These are phyloP conservation scores for Tyrannus savana DNA, from an alignment of 2,113 vertebrate genomes.

Conservation along the genomic window DNA sequence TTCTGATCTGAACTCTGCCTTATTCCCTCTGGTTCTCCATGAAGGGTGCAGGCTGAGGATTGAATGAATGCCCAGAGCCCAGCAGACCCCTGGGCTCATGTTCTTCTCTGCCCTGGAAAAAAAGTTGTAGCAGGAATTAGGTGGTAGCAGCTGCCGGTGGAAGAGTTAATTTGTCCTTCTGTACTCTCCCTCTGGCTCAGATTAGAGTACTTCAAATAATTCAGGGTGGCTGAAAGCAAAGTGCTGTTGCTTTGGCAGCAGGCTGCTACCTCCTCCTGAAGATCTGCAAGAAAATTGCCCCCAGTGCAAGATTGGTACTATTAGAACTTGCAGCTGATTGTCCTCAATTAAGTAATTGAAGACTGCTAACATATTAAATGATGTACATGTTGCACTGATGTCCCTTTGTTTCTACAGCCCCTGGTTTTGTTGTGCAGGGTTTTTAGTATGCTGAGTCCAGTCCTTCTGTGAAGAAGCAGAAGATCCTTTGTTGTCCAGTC, in stretches of 20 bases:
- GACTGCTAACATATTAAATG: neutral
- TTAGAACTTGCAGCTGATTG: neutral
- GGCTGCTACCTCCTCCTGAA: neutral
- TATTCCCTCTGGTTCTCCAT: neutral
- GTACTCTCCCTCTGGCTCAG: neutral
- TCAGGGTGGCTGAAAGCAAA: neutral
- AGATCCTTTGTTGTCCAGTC: neutral
- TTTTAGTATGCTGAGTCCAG: neutral
- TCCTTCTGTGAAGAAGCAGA: neutral
- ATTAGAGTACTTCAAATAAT: neutral
- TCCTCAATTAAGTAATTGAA: neutral
- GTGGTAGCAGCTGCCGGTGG: neutral
- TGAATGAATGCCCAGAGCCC: neutral
- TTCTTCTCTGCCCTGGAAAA: neutral
- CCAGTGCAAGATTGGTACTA: neutral
- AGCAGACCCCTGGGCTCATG: neutral
- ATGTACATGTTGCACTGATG: neutral
- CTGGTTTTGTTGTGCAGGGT: neutral
- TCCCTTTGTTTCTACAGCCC: neutral
- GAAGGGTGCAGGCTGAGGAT: neutral
- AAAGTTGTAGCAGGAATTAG: neutral
- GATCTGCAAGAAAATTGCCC: neutral
- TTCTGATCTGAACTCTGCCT: neutral
- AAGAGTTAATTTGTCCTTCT: neutral
- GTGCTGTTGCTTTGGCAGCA: neutral